Evolutionary conservation across 2,888 invertebrate species (phyloP), one percentile per base, ranked within the genome.

Genomic region (Abrostola tripartita): DNA sequence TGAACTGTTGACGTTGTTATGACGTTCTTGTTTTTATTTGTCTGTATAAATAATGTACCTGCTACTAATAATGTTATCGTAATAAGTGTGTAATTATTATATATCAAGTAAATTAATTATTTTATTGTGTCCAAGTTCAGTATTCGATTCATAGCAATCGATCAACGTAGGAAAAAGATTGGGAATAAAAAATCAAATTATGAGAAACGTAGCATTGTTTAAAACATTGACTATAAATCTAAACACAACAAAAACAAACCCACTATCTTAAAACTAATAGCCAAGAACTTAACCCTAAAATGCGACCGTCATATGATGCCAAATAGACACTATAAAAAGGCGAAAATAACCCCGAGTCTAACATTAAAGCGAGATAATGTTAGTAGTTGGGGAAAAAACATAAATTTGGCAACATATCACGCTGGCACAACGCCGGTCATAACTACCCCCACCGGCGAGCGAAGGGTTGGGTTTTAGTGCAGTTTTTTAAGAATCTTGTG

Each of bases 321-420:
- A 87, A 88, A 83, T 79, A 76, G 74, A 78, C 73, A 81, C 84
- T 85, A 85, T 79, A 79, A 79, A 87, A 85, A 83, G 81, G 80
- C 81, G 84, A 88, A 90, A 90, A 88, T 86, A 88, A 82, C 83
- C 67, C 69, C 71, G 63, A 69, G 78, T 65, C 68, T 71, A 71
- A 84, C 89, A 90, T 88, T 90, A 90, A 88, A 87, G 82, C 81
- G 76, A 90, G 92, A 92, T 92, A 92, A 89, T 83, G 81, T 69
- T 61, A 71, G 75, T 81, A 79, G 89, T 86, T 87, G 83, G 89
- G 24, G 89, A 90, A 92, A 92, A 92, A 92, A 88, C 90, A 90
- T 92, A 91, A 92, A 91, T 90, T 92, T 88, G 83, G 85, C 85
- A 85, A 85, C 86, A 86, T 85, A 78, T 81, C 84, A 83, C 79